Conservation (phyloP, 2,113 vertebrate species). For the Syngnathoides biaculeatus region DNA sequence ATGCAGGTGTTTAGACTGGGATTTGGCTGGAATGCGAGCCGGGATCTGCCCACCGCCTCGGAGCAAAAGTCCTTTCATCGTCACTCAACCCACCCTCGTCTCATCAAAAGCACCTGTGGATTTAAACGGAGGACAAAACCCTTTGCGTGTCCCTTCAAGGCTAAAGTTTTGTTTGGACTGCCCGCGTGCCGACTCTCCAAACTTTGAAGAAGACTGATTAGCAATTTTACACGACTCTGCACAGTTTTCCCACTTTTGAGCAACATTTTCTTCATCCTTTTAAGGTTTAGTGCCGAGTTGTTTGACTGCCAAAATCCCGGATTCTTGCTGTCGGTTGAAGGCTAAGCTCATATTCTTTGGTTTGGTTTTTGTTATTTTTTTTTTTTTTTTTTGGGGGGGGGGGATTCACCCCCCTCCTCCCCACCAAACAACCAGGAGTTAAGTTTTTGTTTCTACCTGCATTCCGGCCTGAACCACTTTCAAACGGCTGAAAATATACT, state of each 20-base stretch:
- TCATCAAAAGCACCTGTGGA: slow-evolving; percentile 40
- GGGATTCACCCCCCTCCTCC: too few species aligned
- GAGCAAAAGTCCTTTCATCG: slow-evolving; percentile 39
- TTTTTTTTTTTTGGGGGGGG: background rate
- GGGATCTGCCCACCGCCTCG: slow-evolving; percentile 21
- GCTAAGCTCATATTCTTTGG: background rate
- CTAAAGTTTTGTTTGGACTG: background rate
- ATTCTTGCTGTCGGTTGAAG: background rate
- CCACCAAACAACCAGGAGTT: background rate
- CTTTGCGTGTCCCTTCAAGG: too few species aligned
- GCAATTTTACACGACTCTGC: too few species aligned
- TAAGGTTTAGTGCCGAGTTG: too few species aligned
- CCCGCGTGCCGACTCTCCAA: too few species aligned
- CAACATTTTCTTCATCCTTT: too few species aligned
- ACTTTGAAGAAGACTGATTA: too few species aligned
- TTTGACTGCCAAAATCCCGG: too few species aligned
- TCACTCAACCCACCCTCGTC: slow-evolving; percentile 29
- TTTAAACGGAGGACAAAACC: background rate
- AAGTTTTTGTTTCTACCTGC: background rate
- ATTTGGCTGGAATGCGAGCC: slow-evolving; percentile 57
- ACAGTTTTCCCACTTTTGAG: too few species aligned
- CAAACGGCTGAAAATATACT: slow-evolving; percentile 28
- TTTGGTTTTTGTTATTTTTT: background rate
- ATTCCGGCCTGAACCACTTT: background rate
- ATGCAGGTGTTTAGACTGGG: slow-evolving; percentile 70